Conservation (phyloP, 2,113 vertebrate genomes). For the Chamaetylas fuelleborni region DNA sequence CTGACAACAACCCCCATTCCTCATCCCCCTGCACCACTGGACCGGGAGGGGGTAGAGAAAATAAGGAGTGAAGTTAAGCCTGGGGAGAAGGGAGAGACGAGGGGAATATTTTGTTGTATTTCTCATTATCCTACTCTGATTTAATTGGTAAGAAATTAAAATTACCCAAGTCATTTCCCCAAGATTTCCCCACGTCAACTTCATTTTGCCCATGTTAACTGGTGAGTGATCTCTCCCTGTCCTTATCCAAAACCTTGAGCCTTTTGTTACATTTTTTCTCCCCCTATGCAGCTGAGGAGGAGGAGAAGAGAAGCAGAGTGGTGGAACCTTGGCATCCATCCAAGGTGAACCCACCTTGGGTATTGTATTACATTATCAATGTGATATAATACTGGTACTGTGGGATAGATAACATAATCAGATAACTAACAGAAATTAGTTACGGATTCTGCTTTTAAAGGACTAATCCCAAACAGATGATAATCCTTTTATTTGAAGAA, state of each 20-base stretch:
- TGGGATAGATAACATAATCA: neutral
- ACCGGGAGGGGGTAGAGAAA: neutral
- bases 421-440: neutral
- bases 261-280: neutral
- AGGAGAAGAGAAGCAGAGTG: no score
- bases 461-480: neutral
- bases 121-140: neutral
- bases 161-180: no score
- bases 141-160: neutral
- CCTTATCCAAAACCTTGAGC: rapidly evolving
- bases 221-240: neutral
- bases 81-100: neutral
- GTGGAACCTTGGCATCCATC: neutral
- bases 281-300: rapidly evolving
- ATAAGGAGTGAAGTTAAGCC: neutral
- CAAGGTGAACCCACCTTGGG: neutral
- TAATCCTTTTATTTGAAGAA: neutral
- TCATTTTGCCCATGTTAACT: neutral
- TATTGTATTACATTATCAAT: no score
- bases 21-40: neutral
- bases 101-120: neutral
- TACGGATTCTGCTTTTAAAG: neutral
- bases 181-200: neutral
- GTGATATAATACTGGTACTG: neutral
- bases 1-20: neutral